phyloP scores from a whole-genome alignment of 2,888 invertebrate genomes.

The Drosophila nigricruria region DNA sequence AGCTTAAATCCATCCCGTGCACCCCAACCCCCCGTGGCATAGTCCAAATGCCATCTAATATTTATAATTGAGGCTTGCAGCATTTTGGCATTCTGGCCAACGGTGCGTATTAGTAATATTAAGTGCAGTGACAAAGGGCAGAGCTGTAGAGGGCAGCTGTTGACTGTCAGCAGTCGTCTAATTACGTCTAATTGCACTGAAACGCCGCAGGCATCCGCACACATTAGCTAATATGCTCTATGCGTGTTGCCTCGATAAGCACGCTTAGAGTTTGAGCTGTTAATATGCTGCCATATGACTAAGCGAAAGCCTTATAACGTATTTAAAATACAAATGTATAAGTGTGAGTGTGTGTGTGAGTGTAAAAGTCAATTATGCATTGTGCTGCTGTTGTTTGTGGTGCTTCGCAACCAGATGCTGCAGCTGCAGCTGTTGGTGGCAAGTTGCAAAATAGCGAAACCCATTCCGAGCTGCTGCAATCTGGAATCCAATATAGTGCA shows the following conservation, averaged over 20 bases:
- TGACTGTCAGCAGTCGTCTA: constrained; percentile 38
- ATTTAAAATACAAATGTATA: constrained; percentile 2
- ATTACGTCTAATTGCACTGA: constrained; percentile 66
- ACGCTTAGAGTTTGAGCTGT: constrained; percentile 6
- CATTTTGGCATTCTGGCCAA: constrained; percentile 19
- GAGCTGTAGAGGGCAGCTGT: constrained; percentile 11
- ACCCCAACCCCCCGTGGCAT: background rate
- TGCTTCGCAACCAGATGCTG: background rate
- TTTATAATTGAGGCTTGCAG: constrained; percentile 44
- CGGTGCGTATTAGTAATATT: constrained; percentile 43
- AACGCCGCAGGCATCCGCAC: constrained; percentile 36
- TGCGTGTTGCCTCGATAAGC: constrained; percentile 5
- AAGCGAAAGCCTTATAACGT: background rate
- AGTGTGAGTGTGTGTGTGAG: background rate
- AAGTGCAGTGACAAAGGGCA: constrained; percentile 35
- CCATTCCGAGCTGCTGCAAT: background rate
- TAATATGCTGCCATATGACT: background rate
- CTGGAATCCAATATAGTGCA: background rate
- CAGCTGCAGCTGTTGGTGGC: too few species aligned
- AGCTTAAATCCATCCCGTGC: background rate
- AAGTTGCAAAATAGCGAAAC: background rate
- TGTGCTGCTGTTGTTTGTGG: background rate
- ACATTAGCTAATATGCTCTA: constrained; percentile 58
- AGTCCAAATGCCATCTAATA: constrained; percentile 36
- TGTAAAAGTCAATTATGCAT: constrained; percentile 6